Percentiles rank a stretch among this genome's conserved stretches.
Conservation (phyloP, 2,113 vertebrate genomes). For the Anser cygnoides region DNA sequence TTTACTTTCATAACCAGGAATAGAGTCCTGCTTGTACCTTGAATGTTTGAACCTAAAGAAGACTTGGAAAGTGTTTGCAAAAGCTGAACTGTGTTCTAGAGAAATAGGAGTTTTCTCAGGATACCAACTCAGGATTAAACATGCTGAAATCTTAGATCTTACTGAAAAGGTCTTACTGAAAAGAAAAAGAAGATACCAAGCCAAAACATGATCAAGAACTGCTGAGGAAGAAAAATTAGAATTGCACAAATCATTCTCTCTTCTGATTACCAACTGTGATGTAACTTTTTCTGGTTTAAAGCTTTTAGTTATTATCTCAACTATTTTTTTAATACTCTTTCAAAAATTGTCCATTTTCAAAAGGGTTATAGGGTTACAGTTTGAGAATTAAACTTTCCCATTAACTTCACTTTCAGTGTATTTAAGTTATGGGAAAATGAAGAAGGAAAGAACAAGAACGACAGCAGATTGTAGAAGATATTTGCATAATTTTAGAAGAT, state of each 20-base stretch:
- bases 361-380: background rate
- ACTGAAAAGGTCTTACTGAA: background rate
- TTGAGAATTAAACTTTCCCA: background rate
- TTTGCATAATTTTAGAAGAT: slow-evolving; percentile 3
- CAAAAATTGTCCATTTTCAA: background rate
- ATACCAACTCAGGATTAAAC: background rate
- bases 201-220: background rate
- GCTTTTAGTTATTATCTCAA: background rate
- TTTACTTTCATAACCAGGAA: background rate
- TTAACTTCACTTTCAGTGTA: background rate
- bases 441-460: background rate
- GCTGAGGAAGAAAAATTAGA: background rate
- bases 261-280: background rate
- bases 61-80: background rate
- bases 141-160: background rate
- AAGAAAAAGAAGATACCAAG: background rate
- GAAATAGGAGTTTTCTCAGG: background rate
- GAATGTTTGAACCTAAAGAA: background rate
- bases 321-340: background rate
- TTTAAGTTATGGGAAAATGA: background rate
- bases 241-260: background rate
- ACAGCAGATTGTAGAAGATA: background rate
- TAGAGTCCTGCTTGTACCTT: background rate
- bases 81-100: background rate
- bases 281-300: background rate